Evolutionary conservation across 2,797 vertebrate species (phyloP).

Genomic region (Moxostoma hubbsi): DNA sequence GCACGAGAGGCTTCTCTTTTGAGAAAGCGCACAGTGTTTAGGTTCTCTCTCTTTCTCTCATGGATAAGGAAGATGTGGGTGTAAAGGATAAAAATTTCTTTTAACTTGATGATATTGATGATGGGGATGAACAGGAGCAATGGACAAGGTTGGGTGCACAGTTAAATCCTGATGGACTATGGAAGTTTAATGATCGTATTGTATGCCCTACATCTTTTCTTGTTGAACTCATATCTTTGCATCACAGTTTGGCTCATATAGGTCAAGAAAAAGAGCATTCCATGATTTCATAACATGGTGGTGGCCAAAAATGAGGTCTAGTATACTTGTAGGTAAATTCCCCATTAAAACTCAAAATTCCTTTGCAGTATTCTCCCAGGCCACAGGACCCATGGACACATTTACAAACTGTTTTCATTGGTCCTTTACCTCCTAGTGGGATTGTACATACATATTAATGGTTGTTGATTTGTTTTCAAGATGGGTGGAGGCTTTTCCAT

Average conservation of each 20-base stretch:
- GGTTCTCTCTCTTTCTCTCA: background rate
- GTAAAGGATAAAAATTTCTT: no score
- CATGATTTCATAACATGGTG: background rate
- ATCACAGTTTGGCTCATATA: background rate
- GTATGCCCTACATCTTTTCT: background rate
- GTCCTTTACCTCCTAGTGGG: no score
- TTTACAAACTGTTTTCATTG: no score
- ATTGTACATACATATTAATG: no score
- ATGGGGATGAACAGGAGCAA: background rate
- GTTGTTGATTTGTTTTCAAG: no score
- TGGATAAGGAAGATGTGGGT: background rate
- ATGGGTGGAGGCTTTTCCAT: no score
- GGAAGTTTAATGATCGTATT: background rate
- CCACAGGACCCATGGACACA: no score
- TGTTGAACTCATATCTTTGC: background rate
- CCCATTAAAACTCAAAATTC: no score
- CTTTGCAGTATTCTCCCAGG: no score
- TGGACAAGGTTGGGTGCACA: background rate
- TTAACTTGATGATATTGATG: background rate
- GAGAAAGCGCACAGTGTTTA: background rate
- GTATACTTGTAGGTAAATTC: no score
- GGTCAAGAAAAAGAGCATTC: background rate
- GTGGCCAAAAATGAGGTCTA: background rate
- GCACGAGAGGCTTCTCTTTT: background rate
- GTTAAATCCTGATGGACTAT: background rate